Evolutionary conservation across 92 coral and sea anemone genomes (phyloP), one percentile per base, ranked within the genome.

Genomic region (Porites rus): DNA sequence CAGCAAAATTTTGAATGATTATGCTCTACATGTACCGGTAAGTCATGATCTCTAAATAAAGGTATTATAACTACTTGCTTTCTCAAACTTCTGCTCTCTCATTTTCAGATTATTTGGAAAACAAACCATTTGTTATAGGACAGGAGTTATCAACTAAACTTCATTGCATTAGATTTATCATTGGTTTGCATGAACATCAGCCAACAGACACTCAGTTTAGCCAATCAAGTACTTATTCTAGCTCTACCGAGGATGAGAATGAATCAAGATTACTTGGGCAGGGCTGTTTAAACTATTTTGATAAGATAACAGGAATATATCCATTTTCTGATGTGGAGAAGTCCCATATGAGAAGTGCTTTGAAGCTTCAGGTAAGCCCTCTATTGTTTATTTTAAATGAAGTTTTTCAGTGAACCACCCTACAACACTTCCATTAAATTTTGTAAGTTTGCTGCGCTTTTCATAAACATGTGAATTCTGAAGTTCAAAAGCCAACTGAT

Each of bases 271-370:
- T 79, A 38, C 84, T 91, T 14, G 77, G 79, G 22, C 58, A 76
- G 7, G 70, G 14, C 19, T 91, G 92, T 60, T 59, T 91, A 7
- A 60, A 71, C 18, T 86, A 78, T 75, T 89, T 82, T 17, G 84
- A 91, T 22, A 77, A 84, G 8, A 52, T 91, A 31, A 73, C 69
- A 6, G 12, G 28, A 22, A 71, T 87, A 22, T 91, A 72, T 78
- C 94, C 94, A 51, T 91, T 87, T 79, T 83, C 94, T 25, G 51
- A 72, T n/a, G 65, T 72, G n/a, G 94, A 91, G 71, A 69, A 83
- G 75, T 24, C 20, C 54, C 94, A 91, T 52, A 88, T 91, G 79
- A 78, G 76, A 51, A 86, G 65, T 74, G 51, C 77, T 6, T 46
- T 90, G 7, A 90, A 76, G 81, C 14, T 86, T 61, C 93, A 90